These are phyloP conservation scores for Eilema sororculum DNA, from an alignment of 2,888 invertebrate species.

Conservation along the genomic window DNA sequence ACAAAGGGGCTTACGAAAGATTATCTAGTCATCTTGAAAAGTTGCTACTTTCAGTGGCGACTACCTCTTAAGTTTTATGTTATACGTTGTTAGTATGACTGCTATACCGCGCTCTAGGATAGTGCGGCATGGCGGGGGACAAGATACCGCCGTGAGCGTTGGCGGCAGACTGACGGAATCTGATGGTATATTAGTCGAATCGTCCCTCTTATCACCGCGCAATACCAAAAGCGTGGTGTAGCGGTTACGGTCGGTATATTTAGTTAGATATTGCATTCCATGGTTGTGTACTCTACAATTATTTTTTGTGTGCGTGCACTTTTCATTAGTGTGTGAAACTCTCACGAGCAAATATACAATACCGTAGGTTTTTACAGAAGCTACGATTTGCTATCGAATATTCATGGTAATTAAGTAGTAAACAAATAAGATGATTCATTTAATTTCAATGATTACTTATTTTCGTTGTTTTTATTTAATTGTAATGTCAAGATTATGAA, in stretches of 20 bases:
- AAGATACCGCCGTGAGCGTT: no score
- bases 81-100: neutral
- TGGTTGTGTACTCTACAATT: neutral
- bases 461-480: conserved; percentile 4
- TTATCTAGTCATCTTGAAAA: conserved; percentile 76
- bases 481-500: neutral
- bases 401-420: neutral
- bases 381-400: neutral
- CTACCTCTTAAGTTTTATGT: conserved; percentile 13
- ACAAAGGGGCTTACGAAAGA: conserved; percentile 84
- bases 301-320: neutral
- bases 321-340: neutral
- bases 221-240: no score
- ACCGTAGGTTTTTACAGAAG: neutral
- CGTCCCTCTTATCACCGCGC: no score
- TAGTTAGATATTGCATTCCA: neutral
- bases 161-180: no score
- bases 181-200: no score
- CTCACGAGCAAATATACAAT: neutral
- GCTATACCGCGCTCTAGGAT: no score
- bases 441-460: conserved; percentile 11
- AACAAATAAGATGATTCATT: neutral
- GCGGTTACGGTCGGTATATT: no score
- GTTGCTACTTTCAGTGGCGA: conserved; percentile 27
- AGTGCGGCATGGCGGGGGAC: no score